Conservation (phyloP, 2,888 invertebrate genomes). For the Aquatica leii region DNA sequence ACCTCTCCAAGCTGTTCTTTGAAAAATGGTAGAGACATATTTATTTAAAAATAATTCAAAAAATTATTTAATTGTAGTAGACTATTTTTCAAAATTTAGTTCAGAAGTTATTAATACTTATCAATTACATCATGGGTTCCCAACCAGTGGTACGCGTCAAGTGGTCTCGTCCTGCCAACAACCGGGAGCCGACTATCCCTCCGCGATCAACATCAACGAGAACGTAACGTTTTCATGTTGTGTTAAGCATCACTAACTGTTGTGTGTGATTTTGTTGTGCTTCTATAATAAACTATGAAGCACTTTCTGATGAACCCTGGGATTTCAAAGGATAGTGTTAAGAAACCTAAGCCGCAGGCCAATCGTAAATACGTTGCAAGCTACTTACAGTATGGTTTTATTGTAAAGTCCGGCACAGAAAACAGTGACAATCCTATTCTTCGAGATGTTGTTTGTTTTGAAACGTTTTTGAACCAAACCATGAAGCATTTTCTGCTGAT, state of each 20-base stretch:
- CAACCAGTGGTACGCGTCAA: neutral
- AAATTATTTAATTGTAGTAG: no score
- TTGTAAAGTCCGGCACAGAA: constrained; percentile 13
- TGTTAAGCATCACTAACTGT: no score
- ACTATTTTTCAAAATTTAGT: no score
- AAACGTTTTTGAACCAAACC: constrained; percentile 14
- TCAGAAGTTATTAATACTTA: no score
- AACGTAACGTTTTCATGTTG: neutral
- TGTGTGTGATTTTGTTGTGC: neutral
- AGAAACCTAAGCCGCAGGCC: neutral
- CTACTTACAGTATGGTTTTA: constrained; percentile 13
- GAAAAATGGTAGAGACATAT: no score
- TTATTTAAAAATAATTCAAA: no score
- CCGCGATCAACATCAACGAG: neutral
- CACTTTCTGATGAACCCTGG: no score
- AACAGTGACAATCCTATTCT: constrained; percentile 12
- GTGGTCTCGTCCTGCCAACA: no score
- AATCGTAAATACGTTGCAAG: neutral
- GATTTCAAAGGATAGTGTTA: no score
- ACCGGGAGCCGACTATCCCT: no score
- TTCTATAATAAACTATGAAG: neutral
- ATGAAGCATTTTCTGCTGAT: constrained; percentile 14
- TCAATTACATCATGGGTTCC: no score
- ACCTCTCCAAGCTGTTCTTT: no score
- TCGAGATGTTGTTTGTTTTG: constrained; percentile 13